Base-by-base conservation (phyloP, 2,888 invertebrate species). In the Rutpela maculata region DNA sequence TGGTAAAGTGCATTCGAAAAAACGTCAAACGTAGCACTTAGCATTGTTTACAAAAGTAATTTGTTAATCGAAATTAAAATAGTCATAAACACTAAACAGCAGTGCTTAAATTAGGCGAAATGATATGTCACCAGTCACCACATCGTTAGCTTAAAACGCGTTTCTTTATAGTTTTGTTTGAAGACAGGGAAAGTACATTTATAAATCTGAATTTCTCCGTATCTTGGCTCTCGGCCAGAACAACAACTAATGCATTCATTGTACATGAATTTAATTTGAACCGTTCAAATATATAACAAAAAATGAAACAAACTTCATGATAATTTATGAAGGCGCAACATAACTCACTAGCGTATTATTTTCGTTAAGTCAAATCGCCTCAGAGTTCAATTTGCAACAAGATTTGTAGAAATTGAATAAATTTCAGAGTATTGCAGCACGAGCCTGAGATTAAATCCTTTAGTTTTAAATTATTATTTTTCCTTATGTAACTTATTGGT, bases 141-240 rank as follows among this genome's bases (percentile, higher is more conserved):
- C 59, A 67, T 72, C 55, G 22, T 66, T 67, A 67, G 55, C 67
- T 72, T 66, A 59, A 73, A 73, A 75, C 55, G 19, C 12, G n/a
- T 26, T 55, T 63, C 22, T 68, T 35, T 75, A 69, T 63, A 69
- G 62, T 75, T 79, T 79, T 73, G 57, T 79, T 70, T 73, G 72
- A 59, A 66, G 67, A 79, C 79, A 78, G 62, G 77, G 50, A 66
- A 81, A 81, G 75, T 78, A 74, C 79, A 79, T 81, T 81, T 70
- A 76, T 77, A 77, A 69, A 81, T 78, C 67, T 78, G 68, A 71
- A 73, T 74, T 76, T 73, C 66, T 56, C 38, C 43, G 59, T 62
- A 60, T 50, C 43, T 65, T 80, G 78, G 80, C 75, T 59, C 19
- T 35, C 66, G 18, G 75, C 78, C 80, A 78, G 26, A n/a, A 38